Conservation (phyloP, 2,113 vertebrate genomes). For the Mobula birostris region DNA sequence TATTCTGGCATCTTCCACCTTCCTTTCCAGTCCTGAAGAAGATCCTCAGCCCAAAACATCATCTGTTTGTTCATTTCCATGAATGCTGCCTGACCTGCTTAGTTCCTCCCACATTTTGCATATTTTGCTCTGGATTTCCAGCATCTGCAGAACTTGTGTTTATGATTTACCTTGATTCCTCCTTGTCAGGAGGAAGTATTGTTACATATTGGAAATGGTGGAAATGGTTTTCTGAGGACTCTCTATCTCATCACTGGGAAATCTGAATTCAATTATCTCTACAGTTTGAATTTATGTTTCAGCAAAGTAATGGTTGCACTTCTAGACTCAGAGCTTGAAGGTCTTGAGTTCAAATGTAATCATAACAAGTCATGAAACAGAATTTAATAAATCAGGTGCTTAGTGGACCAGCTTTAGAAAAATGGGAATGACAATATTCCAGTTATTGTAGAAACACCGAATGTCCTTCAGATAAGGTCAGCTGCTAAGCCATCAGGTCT, state of each 20-base stretch:
- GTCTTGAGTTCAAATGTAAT: background rate
- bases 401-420: background rate
- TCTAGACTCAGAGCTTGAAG: background rate
- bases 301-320: background rate
- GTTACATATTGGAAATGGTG: background rate
- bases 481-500: background rate
- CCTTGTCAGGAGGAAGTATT: too few relatives aligned
- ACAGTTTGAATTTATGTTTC: background rate
- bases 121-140: too few relatives aligned
- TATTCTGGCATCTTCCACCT: too few relatives aligned
- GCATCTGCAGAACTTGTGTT: too few relatives aligned
- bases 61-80: too few relatives aligned
- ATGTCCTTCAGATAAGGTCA: background rate
- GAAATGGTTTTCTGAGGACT: background rate
- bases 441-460: background rate
- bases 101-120: too few relatives aligned
- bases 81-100: too few relatives aligned
- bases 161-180: too few relatives aligned
- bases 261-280: background rate
- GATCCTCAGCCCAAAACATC: too few relatives aligned
- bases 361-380: background rate
- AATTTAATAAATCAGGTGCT: conserved; percentile 1
- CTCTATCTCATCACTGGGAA: background rate
- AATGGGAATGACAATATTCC: background rate
- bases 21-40: too few relatives aligned